phyloP scores from a whole-genome alignment of 2,113 vertebrate species.

The Gavia stellata region DNA sequence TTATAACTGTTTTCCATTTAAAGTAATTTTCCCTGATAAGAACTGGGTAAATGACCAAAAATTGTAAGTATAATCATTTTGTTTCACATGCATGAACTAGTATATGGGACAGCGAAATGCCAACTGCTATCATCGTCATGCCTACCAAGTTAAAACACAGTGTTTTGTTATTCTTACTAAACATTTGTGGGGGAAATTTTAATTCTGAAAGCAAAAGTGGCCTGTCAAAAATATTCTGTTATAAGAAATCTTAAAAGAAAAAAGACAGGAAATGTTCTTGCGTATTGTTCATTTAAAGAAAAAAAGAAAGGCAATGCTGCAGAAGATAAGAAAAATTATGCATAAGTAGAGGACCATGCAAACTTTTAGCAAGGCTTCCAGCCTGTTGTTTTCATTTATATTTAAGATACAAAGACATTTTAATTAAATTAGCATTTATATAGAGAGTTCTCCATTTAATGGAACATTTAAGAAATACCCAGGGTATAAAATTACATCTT shows the following conservation, averaged over 20 bases:
- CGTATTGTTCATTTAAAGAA: background rate
- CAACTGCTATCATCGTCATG: constrained; percentile 25
- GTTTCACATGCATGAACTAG: constrained; percentile 49
- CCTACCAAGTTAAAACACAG: background rate
- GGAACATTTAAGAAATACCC: background rate
- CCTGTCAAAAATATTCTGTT: background rate
- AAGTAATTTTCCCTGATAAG: background rate
- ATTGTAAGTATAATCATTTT: background rate
- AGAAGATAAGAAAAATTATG: constrained; percentile 21
- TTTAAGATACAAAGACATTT: constrained; percentile 5
- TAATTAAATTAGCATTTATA: constrained; percentile 50
- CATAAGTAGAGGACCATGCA: background rate
- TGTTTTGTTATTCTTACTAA: background rate
- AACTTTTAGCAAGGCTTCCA: background rate
- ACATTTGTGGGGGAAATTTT: background rate
- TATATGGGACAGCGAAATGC: constrained; percentile 46
- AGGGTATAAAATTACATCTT: background rate
- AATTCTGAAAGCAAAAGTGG: constrained; percentile 29
- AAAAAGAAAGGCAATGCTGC: background rate
- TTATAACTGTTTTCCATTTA: background rate
- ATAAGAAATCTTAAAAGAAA: background rate
- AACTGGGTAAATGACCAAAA: background rate
- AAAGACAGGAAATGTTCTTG: background rate
- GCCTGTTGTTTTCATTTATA: constrained; percentile 10
- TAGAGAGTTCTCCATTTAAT: background rate